A percentile compares a stretch with the other conserved stretches of the same genome.
These are phyloP conservation scores for Pseudorectes ferrugineus DNA, from an alignment of 2,113 vertebrate genomes.

Conservation along the genomic window DNA sequence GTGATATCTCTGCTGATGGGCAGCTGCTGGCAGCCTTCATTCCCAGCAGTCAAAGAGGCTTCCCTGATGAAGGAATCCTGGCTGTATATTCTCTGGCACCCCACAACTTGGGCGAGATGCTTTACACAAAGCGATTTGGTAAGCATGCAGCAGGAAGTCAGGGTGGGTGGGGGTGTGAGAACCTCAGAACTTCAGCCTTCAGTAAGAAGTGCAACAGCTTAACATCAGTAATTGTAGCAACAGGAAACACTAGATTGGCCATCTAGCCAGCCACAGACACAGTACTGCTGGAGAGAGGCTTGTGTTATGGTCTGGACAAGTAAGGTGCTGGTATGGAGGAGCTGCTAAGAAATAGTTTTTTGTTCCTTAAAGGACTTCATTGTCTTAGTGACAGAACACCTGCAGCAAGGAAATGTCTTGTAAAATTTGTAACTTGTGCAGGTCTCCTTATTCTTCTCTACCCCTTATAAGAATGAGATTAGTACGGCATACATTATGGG, in stretches of 20 bases:
- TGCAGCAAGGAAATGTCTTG: background rate
- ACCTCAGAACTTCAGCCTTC: background rate
- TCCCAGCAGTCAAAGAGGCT: constrained; percentile 95
- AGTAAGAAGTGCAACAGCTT: background rate
- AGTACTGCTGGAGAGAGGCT: background rate
- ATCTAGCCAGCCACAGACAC: background rate
- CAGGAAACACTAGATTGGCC: background rate
- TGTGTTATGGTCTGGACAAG: background rate
- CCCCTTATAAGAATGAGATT: background rate
- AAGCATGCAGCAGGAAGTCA: constrained; percentile 48
- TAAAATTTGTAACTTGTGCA: background rate
- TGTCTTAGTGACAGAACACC: background rate
- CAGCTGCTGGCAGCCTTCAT: constrained; percentile 97
- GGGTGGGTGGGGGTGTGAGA: background rate
- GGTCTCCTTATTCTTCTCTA: background rate
- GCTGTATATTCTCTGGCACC: constrained; percentile 96
- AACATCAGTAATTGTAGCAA: background rate
- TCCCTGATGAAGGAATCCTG: constrained; percentile 95
- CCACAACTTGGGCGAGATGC: constrained; percentile 98
- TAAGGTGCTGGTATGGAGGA: background rate
- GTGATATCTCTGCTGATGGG: constrained; percentile 95
- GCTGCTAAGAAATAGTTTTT: background rate
- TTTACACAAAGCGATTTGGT: constrained; percentile 98
- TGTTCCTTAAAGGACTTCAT: background rate
- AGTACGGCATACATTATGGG: background rate